phyloP scores from a whole-genome alignment of 2,113 vertebrate species.

The Calyptommatus sinebrachiatus region DNA sequence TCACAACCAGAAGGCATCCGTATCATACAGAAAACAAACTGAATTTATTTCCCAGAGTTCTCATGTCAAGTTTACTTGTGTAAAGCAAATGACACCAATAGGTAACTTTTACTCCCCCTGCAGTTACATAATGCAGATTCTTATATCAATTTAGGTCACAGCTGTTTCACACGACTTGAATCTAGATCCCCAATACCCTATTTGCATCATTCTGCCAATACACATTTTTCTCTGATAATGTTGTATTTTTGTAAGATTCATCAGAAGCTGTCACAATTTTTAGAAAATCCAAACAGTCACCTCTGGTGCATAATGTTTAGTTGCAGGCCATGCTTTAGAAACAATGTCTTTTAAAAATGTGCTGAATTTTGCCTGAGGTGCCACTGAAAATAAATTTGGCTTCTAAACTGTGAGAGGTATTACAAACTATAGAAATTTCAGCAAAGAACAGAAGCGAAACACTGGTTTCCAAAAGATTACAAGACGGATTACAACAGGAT shows the following conservation, averaged over 20 bases:
- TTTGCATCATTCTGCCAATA: not conserved
- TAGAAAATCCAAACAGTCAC: not conserved
- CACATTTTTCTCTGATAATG: not conserved
- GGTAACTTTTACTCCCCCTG: not conserved
- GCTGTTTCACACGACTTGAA: not conserved
- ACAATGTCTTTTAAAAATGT: not conserved
- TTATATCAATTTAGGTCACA: not conserved
- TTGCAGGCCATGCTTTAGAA: not conserved
- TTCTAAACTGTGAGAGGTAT: not conserved
- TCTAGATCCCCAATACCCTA: not conserved
- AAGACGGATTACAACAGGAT: not conserved
- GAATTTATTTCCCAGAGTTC: not conserved
- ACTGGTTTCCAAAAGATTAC: not conserved
- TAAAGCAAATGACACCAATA: not conserved
- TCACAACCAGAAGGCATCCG: not conserved
- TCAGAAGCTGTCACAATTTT: not conserved
- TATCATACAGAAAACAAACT: not conserved
- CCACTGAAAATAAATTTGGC: not conserved
- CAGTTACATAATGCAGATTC: not conserved
- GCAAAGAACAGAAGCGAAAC: not conserved
- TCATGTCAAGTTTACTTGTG: not conserved
- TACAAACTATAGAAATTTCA: not conserved
- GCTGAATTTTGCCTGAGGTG: not conserved
- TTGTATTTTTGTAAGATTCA: not conserved
- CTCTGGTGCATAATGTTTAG: not conserved